These are phyloP conservation scores for Coendou prehensilis DNA, from an alignment of 2,797 vertebrate species.

Conservation along the genomic window DNA sequence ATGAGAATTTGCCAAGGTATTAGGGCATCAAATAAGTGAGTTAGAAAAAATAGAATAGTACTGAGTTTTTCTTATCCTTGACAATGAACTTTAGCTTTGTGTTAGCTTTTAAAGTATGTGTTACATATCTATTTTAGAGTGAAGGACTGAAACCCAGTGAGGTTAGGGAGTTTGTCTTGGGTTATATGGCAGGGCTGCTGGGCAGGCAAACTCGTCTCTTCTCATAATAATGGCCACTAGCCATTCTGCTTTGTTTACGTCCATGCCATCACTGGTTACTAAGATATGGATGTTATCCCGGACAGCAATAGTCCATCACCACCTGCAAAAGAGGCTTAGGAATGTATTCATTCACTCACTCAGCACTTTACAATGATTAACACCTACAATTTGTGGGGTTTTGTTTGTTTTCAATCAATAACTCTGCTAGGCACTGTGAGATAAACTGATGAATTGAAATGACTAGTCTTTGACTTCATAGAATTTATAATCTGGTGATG, in stretches of 20 bases:
- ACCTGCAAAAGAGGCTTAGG: too few relatives aligned
- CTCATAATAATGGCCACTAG: too few relatives aligned
- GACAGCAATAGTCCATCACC: not conserved
- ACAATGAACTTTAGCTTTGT: not conserved
- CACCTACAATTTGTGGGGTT: not conserved
- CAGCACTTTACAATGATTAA: not conserved
- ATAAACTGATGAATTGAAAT: not conserved
- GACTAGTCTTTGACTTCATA: not conserved
- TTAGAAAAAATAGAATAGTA: not conserved
- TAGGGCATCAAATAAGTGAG: not conserved
- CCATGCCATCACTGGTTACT: not conserved
- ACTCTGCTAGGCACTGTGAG: not conserved
- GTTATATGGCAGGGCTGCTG: not conserved
- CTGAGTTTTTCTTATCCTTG: not conserved
- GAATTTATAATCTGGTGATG: not conserved
- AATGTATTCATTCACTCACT: not conserved
- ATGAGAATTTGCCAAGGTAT: not conserved
- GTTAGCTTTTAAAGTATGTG: not conserved
- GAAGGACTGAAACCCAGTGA: not conserved
- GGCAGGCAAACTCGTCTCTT: too few relatives aligned
- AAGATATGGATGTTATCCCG: not conserved
- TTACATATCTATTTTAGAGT: not conserved
- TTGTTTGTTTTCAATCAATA: not conserved
- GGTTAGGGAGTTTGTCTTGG: not conserved
- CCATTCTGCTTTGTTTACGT: not conserved